Evolutionary conservation across 2,797 vertebrate genomes (phyloP), one percentile per base, ranked within the genome.

Genomic region (Zalophus californianus): DNA sequence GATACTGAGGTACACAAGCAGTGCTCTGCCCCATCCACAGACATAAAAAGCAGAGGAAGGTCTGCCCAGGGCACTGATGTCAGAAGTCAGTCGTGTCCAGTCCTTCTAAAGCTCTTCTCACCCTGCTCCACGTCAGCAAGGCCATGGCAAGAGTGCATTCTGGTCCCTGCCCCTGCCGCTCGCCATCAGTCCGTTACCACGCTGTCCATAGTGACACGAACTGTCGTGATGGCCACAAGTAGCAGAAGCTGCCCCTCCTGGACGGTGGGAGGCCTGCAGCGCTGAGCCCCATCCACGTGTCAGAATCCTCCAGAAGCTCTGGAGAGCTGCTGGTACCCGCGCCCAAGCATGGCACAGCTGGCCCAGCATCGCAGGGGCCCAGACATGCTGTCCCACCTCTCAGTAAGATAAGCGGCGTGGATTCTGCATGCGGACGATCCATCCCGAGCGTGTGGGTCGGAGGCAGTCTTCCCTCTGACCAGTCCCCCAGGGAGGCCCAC

Each of bases 21-120:
- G 32, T 1, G 9, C 52, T 12, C 9, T 0, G 64, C 7, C 85
- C 52, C 25, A 0, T 1, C 3, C 1, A 64, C 1, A 7, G 54
- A 21, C 8, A 9, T 0, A 6, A 2, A 20, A 35, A 32, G 15
- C 3, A 9, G n/a, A 23, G 50, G 9, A 3, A 3, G 10, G 13
- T 7, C 4, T 44, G 68, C 44, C 29, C 21, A 5, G 15, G 13
- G 8, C 21, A 12, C 32, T 5, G 35, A 21, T 16, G 1, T 2
- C 2, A 20, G 4, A 23, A n/a, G n/a, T 16, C 66, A 12, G 41
- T 5, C 0, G 0, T 0, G 1, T 29, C 15, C 0, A 3, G 27
- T 10, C 32, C 50, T 38, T 1, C 54, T 0, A 0, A 29, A 1
- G 11, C 21, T 5, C 4, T 27, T 7, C 50, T 54, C 6, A 0